Evolutionary conservation across 1,140 invertebrate genomes (phyloP).

Genomic region (Stegodyphus dumicola): DNA sequence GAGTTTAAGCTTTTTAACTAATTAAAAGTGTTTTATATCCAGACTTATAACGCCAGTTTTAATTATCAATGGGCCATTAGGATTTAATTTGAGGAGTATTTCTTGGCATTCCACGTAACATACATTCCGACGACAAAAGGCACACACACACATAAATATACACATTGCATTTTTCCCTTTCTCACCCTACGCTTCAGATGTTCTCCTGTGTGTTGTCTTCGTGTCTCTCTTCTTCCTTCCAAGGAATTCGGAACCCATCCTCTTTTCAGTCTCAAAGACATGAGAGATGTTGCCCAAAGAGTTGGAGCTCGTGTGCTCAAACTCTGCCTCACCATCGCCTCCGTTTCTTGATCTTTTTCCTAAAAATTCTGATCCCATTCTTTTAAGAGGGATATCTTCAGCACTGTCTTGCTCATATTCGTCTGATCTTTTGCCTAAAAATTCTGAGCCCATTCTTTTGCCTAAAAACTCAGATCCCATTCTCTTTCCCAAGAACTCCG

Average conservation of each 20-base stretch:
- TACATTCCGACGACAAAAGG: neutral
- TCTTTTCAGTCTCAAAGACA: constrained; percentile 9
- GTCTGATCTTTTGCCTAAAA: neutral
- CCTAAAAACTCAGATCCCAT: constrained; percentile 63
- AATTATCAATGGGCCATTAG: no score
- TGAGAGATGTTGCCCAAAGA: constrained; percentile 60
- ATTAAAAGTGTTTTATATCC: no score
- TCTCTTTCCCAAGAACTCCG: constrained; percentile 63
- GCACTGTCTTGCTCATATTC: neutral
- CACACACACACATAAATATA: neutral
- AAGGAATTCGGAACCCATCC: constrained; percentile 61
- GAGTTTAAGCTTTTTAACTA: no score
- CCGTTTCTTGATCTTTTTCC: constrained; percentile 63
- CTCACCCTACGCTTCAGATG: constrained; percentile 41
- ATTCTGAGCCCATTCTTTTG: constrained; percentile 31
- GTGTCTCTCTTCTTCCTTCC: constrained; percentile 50
- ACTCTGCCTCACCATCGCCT: constrained; percentile 57
- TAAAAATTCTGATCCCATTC: constrained; percentile 61
- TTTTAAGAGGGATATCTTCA: neutral
- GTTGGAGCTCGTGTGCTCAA: constrained; percentile 63
- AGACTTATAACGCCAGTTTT: no score
- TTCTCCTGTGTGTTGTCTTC: neutral
- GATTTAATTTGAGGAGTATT: no score
- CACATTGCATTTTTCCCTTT: neutral
- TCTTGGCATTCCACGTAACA: neutral